These are phyloP conservation scores for Pandion haliaetus DNA, from an alignment of 2,113 vertebrate species.

Conservation along the genomic window DNA sequence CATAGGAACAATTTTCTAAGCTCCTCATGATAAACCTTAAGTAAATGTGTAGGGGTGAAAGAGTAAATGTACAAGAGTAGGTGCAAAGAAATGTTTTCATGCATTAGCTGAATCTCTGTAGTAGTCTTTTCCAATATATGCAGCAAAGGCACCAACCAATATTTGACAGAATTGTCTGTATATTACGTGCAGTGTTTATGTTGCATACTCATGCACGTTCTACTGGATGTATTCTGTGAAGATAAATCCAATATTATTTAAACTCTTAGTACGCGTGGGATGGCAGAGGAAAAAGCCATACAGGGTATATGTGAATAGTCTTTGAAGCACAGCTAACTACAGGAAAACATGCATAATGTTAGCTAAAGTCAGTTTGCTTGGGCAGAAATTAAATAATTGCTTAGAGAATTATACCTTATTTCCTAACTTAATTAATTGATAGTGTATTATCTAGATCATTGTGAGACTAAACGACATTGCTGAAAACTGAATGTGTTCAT, in stretches of 20 bases:
- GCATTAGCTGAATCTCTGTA: neutral
- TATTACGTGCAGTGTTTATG: neutral
- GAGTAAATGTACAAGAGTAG: neutral
- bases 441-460: neutral
- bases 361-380: neutral
- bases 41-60: neutral
- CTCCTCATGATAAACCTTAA: neutral
- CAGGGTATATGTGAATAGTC: neutral
- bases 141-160: neutral
- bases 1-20: neutral
- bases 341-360: neutral
- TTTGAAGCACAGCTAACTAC: neutral
- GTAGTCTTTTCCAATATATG: neutral
- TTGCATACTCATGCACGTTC: rapidly evolving
- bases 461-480: neutral
- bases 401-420: neutral
- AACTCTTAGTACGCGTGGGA: neutral
- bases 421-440: neutral
- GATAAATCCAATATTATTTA: neutral
- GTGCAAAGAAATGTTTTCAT: neutral
- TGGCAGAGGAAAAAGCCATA: neutral
- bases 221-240: neutral
- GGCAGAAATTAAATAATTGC: neutral
- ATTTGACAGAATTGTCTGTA: neutral
- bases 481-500: neutral